Percentiles rank a stretch among this genome's conserved stretches.
These are phyloP conservation scores for Octomys mimax DNA, from an alignment of 2,797 vertebrate genomes.

Conservation along the genomic window DNA sequence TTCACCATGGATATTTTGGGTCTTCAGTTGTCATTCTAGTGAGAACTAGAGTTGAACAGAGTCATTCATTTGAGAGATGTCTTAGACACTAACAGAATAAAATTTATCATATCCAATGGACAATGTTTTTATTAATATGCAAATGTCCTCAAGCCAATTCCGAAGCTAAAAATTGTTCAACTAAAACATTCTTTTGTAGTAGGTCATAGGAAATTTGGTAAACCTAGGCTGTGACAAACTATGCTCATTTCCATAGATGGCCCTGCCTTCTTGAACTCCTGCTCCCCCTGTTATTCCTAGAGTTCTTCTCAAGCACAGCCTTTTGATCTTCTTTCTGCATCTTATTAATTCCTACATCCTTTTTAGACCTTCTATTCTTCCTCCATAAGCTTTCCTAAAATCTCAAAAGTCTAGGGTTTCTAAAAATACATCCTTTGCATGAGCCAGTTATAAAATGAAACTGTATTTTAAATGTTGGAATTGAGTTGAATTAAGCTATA, in stretches of 20 bases:
- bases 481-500: not conserved
- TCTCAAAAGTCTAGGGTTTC: not conserved
- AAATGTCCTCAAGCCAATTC: not conserved
- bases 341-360: not conserved
- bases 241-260: not conserved
- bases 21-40: not conserved
- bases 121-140: not conserved
- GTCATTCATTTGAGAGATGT: not conserved
- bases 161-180: not conserved
- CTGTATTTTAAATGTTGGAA: not conserved
- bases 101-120: not conserved
- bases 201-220: not conserved
- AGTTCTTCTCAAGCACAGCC: no score
- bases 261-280: not conserved
- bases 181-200: not conserved
- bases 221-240: not conserved
- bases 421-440: not conserved
- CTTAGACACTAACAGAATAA: not conserved
- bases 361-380: not conserved
- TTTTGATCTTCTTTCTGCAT: not conserved
- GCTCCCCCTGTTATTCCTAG: not conserved
- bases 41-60: not conserved
- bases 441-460: not conserved
- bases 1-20: not conserved
- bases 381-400: not conserved